Evolutionary conservation across 2,113 vertebrate species (phyloP), one percentile per base, ranked within the genome.

Genomic region (Caracal caracal): DNA sequence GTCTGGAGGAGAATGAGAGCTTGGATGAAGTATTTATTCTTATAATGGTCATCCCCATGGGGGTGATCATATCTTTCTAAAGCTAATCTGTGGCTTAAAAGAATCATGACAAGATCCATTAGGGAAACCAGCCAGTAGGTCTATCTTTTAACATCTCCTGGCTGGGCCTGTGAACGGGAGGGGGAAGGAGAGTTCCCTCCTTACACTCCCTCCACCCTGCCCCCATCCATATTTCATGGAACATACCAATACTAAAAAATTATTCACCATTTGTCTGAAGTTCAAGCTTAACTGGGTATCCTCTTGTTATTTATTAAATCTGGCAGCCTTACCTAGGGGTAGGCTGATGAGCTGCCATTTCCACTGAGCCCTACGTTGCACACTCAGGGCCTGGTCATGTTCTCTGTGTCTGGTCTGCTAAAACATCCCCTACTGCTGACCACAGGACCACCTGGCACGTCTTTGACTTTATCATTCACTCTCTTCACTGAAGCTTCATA

Each of bases 401-500:
- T 28, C 47, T 82, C 73, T 43, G 12, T 0, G 5, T 7, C 37
- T 26, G 6, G 13, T 16, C 37, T 56, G 10, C 86, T 40, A 84
- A 73, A n/a, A 61, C 26, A 16, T n/a, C 49, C 43, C 37, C 53
- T 22, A 10, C 22, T 4, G n/a, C 30, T 1, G 33, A 51, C 49
- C 47, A 35, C 20, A 1, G 26, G 22, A 10, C 28, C 4, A 2
- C 20, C 16, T 1, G 22, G 26, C 26, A 16, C 0, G 1, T 26
- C 53, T 10, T 59, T 33, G 30, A 33, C 20, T 12, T 30, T 3
- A 13, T 47, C 4, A 0, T 6, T 59, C 59, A 66, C 75, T 26
- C 88, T 70, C 59, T 35, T 47, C 65, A 51, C 56, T 3, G 17
- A 40, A 76, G 37, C 26, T 26, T 6, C 4, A 6, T 1, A n/a